Evolutionary conservation across 1,140 invertebrate species (phyloP).

Genomic region (Meloidogyne chitwoodi): DNA sequence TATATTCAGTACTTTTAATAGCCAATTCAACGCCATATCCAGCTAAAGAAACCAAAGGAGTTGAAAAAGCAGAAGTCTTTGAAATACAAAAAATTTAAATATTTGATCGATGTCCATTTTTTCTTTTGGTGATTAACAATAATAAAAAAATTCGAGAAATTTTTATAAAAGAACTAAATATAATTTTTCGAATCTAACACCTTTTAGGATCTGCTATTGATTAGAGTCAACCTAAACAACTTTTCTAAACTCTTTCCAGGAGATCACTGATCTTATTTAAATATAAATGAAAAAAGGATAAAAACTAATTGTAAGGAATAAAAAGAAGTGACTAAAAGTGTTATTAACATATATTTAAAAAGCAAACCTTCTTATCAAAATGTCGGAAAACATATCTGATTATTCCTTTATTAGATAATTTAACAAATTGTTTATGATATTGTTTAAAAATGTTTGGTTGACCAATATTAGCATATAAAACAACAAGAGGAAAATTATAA

Average conservation of each 20-base stretch:
- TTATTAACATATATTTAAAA: neutral
- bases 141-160: too few relatives aligned
- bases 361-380: constrained; percentile 16
- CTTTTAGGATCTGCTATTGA: too few relatives aligned
- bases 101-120: too few relatives aligned
- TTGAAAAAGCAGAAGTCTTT: neutral
- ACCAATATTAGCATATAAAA: constrained; percentile 46
- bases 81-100: constrained; percentile 16
- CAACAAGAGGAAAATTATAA: constrained; percentile 16
- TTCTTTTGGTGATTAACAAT: too few relatives aligned
- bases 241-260: too few relatives aligned
- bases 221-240: too few relatives aligned
- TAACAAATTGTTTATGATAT: constrained; percentile 29
- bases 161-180: too few relatives aligned
- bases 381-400: constrained; percentile 43
- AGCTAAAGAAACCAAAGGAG: constrained; percentile 71
- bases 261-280: too few relatives aligned
- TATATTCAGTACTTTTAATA: constrained; percentile 98
- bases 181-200: too few relatives aligned
- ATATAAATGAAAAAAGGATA: too few relatives aligned
- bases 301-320: too few relatives aligned
- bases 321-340: too few relatives aligned
- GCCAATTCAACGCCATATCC: constrained; percentile 97
- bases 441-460: constrained; percentile 14
- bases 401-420: constrained; percentile 23